Percentiles rank a stretch among this genome's conserved stretches.
phyloP scores from a whole-genome alignment of 2,113 vertebrate genomes.

The Eptatretus burgeri region DNA sequence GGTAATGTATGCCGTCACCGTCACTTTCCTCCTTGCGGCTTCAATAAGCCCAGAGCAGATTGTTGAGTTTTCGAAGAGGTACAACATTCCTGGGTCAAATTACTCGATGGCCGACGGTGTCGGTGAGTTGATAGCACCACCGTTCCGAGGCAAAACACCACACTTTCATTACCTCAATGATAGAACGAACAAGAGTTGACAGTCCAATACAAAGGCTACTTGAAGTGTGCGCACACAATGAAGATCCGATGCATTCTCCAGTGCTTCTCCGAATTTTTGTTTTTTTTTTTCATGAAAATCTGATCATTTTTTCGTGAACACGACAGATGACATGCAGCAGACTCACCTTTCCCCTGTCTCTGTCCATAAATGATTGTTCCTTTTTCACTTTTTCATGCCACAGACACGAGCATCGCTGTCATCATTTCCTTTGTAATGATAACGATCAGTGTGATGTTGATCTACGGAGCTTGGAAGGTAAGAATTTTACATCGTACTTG shows the following conservation, averaged over 20 bases:
- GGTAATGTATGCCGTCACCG: slow-evolving; percentile 2
- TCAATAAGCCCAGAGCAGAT: not conserved
- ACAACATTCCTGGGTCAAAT: not conserved
- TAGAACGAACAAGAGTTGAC: too few relatives aligned
- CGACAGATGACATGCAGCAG: too few relatives aligned
- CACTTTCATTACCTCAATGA: too few relatives aligned
- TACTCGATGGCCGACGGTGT: slow-evolving; percentile 6
- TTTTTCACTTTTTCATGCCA: not conserved
- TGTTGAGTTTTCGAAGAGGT: not conserved
- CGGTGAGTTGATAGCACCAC: not conserved
- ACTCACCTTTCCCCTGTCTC: too few relatives aligned
- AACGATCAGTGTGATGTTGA: slow-evolving; percentile 95
- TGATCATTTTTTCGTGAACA: too few relatives aligned
- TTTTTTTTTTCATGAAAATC: too few relatives aligned
- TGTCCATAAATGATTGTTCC: too few relatives aligned
- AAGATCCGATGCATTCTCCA: too few relatives aligned
- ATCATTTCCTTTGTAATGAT: slow-evolving; percentile 74
- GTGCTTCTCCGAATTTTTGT: too few relatives aligned
- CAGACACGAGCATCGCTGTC: not conserved
- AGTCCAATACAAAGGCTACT: too few relatives aligned
- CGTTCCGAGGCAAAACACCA: too few relatives aligned
- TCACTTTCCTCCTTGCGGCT: not conserved
- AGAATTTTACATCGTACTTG: slow-evolving; percentile 14
- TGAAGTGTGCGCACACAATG: too few relatives aligned
- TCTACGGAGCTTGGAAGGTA: slow-evolving; percentile 85